Conservation (phyloP, 1,140 invertebrate species). For the Kradibia gibbosae region DNA sequence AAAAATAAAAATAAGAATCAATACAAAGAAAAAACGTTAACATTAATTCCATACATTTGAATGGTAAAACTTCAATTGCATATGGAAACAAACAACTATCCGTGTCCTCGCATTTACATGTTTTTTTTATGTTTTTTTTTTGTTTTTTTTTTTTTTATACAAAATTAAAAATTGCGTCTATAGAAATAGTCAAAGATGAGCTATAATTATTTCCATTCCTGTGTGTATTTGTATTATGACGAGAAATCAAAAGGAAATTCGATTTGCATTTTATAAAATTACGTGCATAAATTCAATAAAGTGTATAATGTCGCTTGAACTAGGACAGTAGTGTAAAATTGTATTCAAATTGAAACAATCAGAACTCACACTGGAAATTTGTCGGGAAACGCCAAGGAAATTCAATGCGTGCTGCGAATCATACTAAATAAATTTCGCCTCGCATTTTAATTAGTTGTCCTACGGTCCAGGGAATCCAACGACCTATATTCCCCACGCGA, state of each 20-base stretch:
- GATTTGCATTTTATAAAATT: conserved; percentile 42
- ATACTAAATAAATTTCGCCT: conserved; percentile 11
- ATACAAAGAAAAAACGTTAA: no score
- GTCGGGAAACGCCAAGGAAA: conserved; percentile 1
- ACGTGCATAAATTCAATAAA: conserved; percentile 46
- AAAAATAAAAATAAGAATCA: no score
- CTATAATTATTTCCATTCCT: neutral
- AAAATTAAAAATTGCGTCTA: neutral
- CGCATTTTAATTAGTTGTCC: conserved; percentile 9
- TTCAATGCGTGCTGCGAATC: neutral
- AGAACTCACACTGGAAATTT: conserved; percentile 3
- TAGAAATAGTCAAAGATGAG: neutral
- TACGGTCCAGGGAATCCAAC: neutral
- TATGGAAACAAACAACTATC: no score
- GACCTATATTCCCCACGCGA: neutral
- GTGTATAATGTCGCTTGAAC: conserved; percentile 13
- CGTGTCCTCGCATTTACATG: no score
- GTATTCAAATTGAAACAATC: neutral
- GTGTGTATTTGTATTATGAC: neutral
- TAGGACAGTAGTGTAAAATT: conserved; percentile 32
- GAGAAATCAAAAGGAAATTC: neutral
- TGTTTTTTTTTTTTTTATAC: no score
- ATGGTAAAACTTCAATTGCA: no score
- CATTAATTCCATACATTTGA: no score
- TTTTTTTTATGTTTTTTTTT: no score